These are phyloP conservation scores for Anabacerthia variegaticeps DNA, from an alignment of 2,797 vertebrate genomes.

Conservation along the genomic window DNA sequence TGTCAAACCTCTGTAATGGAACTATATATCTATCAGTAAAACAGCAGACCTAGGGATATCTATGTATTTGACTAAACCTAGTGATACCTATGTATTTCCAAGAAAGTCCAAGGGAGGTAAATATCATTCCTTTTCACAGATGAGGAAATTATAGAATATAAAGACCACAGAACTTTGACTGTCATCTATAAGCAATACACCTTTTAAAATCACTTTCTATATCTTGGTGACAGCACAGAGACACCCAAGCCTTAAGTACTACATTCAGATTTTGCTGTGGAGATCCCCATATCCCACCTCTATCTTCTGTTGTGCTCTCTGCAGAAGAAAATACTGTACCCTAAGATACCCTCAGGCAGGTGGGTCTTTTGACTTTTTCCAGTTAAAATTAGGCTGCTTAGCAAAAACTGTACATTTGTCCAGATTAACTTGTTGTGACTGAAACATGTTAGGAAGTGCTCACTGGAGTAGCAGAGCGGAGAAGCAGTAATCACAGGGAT, in stretches of 20 bases:
- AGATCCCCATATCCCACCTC: neutral
- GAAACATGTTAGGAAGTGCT: neutral
- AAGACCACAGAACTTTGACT: neutral
- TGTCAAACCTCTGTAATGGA: neutral
- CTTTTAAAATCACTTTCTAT: neutral
- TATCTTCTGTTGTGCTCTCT: neutral
- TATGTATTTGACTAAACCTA: neutral
- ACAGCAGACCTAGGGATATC: neutral
- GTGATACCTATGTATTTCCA: neutral
- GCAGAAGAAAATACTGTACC: neutral
- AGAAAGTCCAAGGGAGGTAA: neutral
- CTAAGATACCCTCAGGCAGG: neutral
- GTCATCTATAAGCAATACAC: neutral
- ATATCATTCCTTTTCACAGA: neutral
- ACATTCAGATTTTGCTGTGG: neutral
- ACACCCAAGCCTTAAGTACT: neutral
- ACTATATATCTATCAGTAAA: neutral
- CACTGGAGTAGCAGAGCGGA: neutral
- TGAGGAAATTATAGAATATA: neutral
- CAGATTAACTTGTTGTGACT: neutral
- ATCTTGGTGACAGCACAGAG: neutral
- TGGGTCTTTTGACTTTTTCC: neutral
- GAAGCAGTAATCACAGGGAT: neutral
- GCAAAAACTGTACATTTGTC: neutral
- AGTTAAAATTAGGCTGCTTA: neutral